These are phyloP conservation scores for Pocillopora damicornis DNA, from an alignment of 64 coral and sea anemone genomes.

Conservation along the genomic window DNA sequence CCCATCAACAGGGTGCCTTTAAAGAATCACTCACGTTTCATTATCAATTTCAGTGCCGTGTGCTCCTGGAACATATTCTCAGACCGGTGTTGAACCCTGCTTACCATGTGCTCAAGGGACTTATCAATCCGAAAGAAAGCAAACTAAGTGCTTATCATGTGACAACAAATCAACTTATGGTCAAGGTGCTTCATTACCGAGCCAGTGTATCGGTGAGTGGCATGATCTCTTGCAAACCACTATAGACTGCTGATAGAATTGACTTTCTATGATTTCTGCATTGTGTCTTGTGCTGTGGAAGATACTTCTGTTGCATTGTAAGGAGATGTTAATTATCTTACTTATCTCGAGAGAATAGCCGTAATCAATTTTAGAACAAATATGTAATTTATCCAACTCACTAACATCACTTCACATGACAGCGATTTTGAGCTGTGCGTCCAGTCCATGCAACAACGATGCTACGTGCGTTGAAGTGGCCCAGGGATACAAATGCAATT, in stretches of 20 bases:
- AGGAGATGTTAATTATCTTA: too few species aligned
- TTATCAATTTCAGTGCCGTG: slow-evolving; percentile 79
- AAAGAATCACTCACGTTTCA: background rate
- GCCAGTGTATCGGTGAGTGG: slow-evolving; percentile 75
- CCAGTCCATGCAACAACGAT: slow-evolving; percentile 82
- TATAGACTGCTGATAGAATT: too few species aligned
- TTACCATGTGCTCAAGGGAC: slow-evolving; percentile 59
- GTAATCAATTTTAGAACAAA: background rate
- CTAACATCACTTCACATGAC: background rate
- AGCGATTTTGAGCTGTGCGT: slow-evolving; percentile 71
- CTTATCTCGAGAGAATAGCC: too few species aligned
- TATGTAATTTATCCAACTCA: background rate
- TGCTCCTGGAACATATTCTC: slow-evolving; percentile 81
- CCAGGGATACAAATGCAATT: slow-evolving; percentile 68
- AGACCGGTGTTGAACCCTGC: slow-evolving; percentile 83
- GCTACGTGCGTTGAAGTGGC: slow-evolving; percentile 49
- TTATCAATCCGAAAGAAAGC: slow-evolving; percentile 56
- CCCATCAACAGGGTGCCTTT: background rate
- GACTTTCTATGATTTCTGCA: too few species aligned
- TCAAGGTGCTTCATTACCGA: slow-evolving; percentile 36
- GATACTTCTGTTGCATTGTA: too few species aligned
- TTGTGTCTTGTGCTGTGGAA: too few species aligned
- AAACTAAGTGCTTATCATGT: slow-evolving; percentile 66
- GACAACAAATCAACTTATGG: slow-evolving; percentile 73
- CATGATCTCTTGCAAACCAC: background rate